Evolutionary conservation across 2,888 invertebrate genomes (phyloP).

Genomic region (Macroteleia sp.): DNA sequence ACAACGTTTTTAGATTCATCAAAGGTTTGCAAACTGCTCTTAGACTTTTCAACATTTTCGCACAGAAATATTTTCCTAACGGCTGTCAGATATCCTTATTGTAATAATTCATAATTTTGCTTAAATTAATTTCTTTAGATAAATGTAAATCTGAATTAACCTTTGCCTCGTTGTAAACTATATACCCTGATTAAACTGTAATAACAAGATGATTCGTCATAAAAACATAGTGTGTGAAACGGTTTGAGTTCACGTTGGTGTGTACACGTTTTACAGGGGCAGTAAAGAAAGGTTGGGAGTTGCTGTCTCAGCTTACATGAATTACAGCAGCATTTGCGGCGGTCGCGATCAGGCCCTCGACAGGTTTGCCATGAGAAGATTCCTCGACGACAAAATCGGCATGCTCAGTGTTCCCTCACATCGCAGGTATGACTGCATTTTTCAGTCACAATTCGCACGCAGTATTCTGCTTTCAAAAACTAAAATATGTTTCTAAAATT

Average conservation of each 20-base stretch:
- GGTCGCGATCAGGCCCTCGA: slow-evolving; percentile 92
- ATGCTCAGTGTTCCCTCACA: slow-evolving; percentile 90
- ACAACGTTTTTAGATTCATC: too few relatives aligned
- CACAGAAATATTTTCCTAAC: too few relatives aligned
- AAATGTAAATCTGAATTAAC: slow-evolving; percentile 44
- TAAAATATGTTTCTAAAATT: too few relatives aligned
- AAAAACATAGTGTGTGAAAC: slow-evolving; percentile 14
- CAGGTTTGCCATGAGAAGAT: slow-evolving; percentile 95
- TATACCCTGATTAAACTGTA: slow-evolving; percentile 43
- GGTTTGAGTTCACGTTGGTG: slow-evolving; percentile 24
- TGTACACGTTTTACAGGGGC: slow-evolving; percentile 86
- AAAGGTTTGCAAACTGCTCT: too few relatives aligned
- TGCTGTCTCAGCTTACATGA: slow-evolving; percentile 96
- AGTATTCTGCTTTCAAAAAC: neutral
- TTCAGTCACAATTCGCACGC: slow-evolving; percentile 36
- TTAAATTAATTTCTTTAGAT: slow-evolving; percentile 44
- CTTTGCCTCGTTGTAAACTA: slow-evolving; percentile 33
- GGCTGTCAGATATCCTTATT: too few relatives aligned
- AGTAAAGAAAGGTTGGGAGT: slow-evolving; percentile 94
- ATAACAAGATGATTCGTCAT: slow-evolving; percentile 36
- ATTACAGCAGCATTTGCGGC: slow-evolving; percentile 96
- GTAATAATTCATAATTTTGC: too few relatives aligned
- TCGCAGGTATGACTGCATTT: slow-evolving; percentile 86
- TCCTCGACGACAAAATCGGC: slow-evolving; percentile 92
- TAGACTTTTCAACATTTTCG: too few relatives aligned